Evolutionary conservation across 2,113 vertebrate genomes (phyloP), one percentile per base, ranked within the genome.

Genomic region (Otis tarda): DNA sequence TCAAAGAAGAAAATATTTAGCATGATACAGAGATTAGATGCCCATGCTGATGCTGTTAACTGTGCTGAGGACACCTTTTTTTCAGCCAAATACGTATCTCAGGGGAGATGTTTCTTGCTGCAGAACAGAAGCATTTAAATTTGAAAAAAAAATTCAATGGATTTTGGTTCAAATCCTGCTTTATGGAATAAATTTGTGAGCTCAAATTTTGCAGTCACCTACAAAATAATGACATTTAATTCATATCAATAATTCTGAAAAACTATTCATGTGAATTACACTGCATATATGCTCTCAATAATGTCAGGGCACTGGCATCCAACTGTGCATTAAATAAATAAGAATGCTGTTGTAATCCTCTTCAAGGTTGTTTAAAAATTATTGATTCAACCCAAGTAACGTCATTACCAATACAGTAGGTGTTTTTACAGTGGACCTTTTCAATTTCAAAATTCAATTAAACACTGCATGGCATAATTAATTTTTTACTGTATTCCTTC

Each of bases 1-100:
- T 95, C 79, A 95, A 95, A 95, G 93, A 75, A 60, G 55, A 78
- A 96, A 94, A 94, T 95, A 96, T 87, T 95, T 94, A 94, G 87
- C 81, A 56, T 83, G 89, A 80, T 95, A 52, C 4, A 91, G 37
- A 92, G 86, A 95, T 94, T 85, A 96, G 95, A 78, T 86, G 83
- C 49, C 79, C 41, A 14, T 85, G 89, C 89, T 79, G 95, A 87
- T 91, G 82, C 73, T 95, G 85, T 77, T 93, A 94, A 79, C 81
- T 65, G 60, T 87, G 83, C 77, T 82, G 65, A 84, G 77, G 86
- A 94, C 80, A 76, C 45, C 49, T 83, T 89, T 93, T 83, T 55
- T 84, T 43, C 35, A 85, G 45, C 69, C 77, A 64, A 33, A 57
- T 71, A 15, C 0, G 0, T 37, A 30, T 74, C 69, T 88, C 25